Evolutionary conservation across 2,797 vertebrate genomes (phyloP).

Genomic region (Acrossocheilus wenchowensis): DNA sequence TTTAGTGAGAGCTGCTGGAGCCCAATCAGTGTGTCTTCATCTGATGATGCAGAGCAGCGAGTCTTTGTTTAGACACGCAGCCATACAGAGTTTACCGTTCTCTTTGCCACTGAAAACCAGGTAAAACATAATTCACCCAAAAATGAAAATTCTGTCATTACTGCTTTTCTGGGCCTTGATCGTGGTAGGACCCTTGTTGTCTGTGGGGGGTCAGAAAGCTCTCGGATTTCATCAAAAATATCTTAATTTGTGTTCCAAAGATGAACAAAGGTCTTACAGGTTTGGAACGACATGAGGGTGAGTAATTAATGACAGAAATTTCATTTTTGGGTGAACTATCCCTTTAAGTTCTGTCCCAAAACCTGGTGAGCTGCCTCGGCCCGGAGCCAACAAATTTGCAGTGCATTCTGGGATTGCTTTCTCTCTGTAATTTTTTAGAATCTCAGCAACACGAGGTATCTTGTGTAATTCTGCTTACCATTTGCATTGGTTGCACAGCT

Average conservation of each 20-base stretch:
- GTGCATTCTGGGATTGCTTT: background rate
- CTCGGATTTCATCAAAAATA: no score
- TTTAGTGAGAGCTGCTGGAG: slow-evolving; percentile 82
- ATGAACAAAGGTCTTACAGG: no score
- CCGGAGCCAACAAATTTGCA: background rate
- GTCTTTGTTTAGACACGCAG: slow-evolving; percentile 74
- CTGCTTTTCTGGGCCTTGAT: no score
- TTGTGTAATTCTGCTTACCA: background rate
- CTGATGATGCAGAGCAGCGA: slow-evolving; percentile 79
- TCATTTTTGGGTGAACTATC: no score
- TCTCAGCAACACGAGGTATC: background rate
- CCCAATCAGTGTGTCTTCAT: slow-evolving; percentile 80
- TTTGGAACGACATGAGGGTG: no score
- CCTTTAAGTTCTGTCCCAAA: background rate
- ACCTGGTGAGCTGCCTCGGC: background rate
- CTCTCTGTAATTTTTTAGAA: background rate
- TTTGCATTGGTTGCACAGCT: background rate
- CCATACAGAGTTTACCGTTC: slow-evolving; percentile 81
- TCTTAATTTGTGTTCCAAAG: background rate
- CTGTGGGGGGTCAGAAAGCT: no score
- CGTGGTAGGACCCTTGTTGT: no score
- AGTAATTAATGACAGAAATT: no score
- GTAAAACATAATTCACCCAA: slow-evolving; percentile 57
- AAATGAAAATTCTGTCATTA: background rate
- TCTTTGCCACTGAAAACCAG: slow-evolving; percentile 81